Evolutionary conservation across 2,113 vertebrate genomes (phyloP), one percentile per base, ranked within the genome.

Genomic region (Stegostoma tigrinum): DNA sequence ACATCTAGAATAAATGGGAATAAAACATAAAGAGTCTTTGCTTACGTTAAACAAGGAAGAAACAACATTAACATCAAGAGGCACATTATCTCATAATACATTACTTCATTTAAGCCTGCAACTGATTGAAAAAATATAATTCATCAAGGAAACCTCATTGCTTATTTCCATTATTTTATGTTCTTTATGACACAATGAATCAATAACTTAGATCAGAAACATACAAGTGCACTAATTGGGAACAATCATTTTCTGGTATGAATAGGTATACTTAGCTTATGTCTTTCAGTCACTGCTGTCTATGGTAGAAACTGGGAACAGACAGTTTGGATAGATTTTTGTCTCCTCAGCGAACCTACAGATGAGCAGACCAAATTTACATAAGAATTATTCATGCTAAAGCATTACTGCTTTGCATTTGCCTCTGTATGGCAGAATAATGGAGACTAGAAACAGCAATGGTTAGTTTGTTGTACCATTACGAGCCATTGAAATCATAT

Each of bases 101-200:
- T 98, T 97, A 97, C 97, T 97, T 98, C 96, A 97, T 97, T 98
- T 97, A 97, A 96, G 96, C 97, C 97, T 97, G 97, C 97, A 97
- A 97, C 97, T 98, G 97, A 97, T 97, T 97, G 97, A 97, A 96
- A 96, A 27, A 96, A 97, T 96, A 96, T 97, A 97, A 97, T 98
- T 98, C 96, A 98, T 98, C 97, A 98, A 97, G 97, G 96, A 97
- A 97, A 97, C 97, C 97, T 97, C 97, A 96, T 85, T 72, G 38
- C 34, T 55, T 87, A 68, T 83, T 83, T 83, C 38, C 80, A 83
- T 83, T 42, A 45, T 83, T 45, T 38, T 83, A 38, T 83, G 38
- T 38, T 87, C 10, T 12, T 52, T 12, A 87, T 87, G 85, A 27
- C 7, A 52, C 48, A 87, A 48, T 86, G 42, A 24, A 45, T 86